phyloP scores from a whole-genome alignment of 1,140 invertebrate species.

The Drosophila melanogaster region DNA sequence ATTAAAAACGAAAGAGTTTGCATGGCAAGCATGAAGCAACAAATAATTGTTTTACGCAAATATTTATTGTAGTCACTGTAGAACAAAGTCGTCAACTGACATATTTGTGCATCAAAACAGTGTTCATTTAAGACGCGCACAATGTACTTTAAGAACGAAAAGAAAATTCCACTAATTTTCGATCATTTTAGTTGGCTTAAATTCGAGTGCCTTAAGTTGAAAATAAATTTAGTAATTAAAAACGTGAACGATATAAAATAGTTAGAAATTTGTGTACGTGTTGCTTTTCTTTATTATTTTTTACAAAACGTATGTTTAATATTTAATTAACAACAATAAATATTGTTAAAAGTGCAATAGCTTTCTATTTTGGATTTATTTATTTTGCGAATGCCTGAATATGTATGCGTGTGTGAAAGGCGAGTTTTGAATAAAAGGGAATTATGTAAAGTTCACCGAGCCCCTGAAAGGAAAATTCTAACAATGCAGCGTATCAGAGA shows the following conservation, averaged over 20 bases:
- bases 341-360: constrained; percentile 20
- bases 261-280: constrained; percentile 39
- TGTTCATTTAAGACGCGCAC: constrained; percentile 39
- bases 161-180: constrained; percentile 20
- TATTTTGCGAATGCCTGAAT: constrained; percentile 13
- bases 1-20: constrained; percentile 23
- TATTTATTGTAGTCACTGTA: constrained; percentile 38
- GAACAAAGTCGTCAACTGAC: constrained; percentile 33
- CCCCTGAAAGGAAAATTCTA: constrained; percentile 28
- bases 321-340: constrained; percentile 42
- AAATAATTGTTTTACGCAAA: constrained; percentile 13
- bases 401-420: constrained; percentile 11
- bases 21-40: constrained; percentile 34
- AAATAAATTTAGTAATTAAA: constrained; percentile 15
- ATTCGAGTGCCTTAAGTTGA: constrained; percentile 2
- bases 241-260: constrained; percentile 10
- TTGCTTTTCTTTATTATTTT: constrained; percentile 15
- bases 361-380: constrained; percentile 10
- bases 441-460: constrained; percentile 7
- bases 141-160: constrained; percentile 55
- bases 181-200: not conserved
- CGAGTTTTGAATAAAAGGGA: constrained; percentile 1
- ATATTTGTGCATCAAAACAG: constrained; percentile 26
- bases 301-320: constrained; percentile 29
- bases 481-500: constrained; percentile 24